Evolutionary conservation across 2,797 vertebrate genomes (phyloP).

Genomic region (Sebastes taczanowskii): DNA sequence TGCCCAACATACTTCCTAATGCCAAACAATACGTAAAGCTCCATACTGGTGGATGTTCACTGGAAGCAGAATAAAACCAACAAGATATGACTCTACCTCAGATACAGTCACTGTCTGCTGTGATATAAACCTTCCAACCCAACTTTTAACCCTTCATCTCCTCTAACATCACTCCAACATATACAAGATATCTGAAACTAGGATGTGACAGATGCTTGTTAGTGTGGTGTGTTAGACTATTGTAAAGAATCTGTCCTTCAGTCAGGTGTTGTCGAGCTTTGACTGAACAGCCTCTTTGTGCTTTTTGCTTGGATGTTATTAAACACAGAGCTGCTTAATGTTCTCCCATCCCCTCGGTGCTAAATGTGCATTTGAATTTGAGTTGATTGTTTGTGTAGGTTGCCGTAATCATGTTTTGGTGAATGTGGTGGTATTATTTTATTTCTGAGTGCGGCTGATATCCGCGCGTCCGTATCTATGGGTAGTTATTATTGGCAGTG

Average conservation of each 20-base stretch:
- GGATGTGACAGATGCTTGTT: slow-evolving; percentile 15
- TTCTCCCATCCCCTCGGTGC: slow-evolving; percentile 19
- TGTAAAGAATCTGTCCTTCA: slow-evolving; percentile 19
- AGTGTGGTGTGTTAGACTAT: not conserved
- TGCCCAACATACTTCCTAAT: not conserved
- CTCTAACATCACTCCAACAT: slow-evolving; percentile 28
- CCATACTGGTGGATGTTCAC: not conserved
- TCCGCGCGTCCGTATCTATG: slow-evolving; percentile 52
- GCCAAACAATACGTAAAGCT: not conserved
- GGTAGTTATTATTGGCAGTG: slow-evolving; percentile 73
- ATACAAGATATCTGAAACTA: slow-evolving; percentile 17
- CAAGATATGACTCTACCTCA: not conserved
- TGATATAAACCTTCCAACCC: slow-evolving; percentile 44
- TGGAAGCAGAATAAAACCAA: not conserved
- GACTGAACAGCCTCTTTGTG: slow-evolving; percentile 12
- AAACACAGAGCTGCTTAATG: slow-evolving; percentile 50
- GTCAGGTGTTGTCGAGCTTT: slow-evolving; percentile 10
- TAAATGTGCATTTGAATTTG: slow-evolving; percentile 52
- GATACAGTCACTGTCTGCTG: slow-evolving; percentile 17
- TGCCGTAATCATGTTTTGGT: slow-evolving; percentile 64
- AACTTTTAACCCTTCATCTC: slow-evolving; percentile 37
- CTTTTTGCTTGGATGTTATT: slow-evolving; percentile 31
- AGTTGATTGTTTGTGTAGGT: slow-evolving; percentile 64
- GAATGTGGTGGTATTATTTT: slow-evolving; percentile 58
- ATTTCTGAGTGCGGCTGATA: slow-evolving; percentile 53